Evolutionary conservation across 2,113 vertebrate genomes (phyloP).

Genomic region (Solenodon paradoxus): DNA sequence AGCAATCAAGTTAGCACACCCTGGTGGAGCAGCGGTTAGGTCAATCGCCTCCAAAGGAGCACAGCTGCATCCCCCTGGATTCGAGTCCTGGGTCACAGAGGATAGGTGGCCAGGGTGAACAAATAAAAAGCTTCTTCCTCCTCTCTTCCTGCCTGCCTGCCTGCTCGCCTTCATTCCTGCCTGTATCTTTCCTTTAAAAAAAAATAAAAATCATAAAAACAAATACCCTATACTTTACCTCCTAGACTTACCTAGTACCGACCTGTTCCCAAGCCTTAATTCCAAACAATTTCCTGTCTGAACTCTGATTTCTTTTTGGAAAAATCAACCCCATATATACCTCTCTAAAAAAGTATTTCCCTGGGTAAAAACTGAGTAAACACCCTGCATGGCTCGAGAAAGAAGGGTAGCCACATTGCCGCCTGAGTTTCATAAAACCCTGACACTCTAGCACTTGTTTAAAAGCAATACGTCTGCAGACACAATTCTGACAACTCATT

Average conservation of each 20-base stretch:
- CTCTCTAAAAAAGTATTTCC: constrained; percentile 5
- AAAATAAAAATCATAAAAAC: constrained; percentile 12
- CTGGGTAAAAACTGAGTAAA: not conserved
- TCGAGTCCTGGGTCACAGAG: too few relatives aligned
- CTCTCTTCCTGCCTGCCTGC: too few relatives aligned
- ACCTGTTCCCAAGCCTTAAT: not conserved
- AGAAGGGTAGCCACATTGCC: not conserved
- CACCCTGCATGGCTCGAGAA: not conserved
- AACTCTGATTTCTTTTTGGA: not conserved
- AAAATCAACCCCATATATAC: not conserved
- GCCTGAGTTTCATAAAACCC: not conserved
- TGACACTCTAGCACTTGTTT: not conserved
- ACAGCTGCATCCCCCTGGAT: too few relatives aligned
- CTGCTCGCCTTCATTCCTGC: too few relatives aligned
- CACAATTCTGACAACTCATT: constrained; percentile 26
- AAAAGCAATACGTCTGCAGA: not conserved
- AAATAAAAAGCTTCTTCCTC: too few relatives aligned
- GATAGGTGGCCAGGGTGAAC: too few relatives aligned
- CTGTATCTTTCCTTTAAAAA: too few relatives aligned
- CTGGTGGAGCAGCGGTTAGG: too few relatives aligned
- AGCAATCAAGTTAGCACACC: too few relatives aligned
- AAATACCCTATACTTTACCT: not conserved
- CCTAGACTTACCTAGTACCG: not conserved
- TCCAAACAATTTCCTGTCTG: not conserved
- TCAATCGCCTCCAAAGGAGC: too few relatives aligned